Base-by-base conservation (phyloP, 2,797 vertebrate genomes). In the Bradypodion pumilum region DNA sequence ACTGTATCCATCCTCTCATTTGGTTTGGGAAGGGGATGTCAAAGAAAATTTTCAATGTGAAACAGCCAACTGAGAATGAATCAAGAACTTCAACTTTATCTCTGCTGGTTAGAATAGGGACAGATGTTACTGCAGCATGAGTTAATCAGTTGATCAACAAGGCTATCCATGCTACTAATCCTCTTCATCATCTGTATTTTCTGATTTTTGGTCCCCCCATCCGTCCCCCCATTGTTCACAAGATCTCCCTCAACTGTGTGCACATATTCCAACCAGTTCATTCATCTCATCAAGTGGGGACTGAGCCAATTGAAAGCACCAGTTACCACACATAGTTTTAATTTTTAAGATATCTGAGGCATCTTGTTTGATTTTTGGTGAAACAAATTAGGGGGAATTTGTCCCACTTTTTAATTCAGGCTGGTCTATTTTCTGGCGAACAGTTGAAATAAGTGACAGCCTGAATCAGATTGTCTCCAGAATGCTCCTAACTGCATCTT, bases 1-100 rank as follows among this genome's bases (percentile, higher is more conserved):
- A n/a, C n/a, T n/a, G 92, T 69, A 87, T 81, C 85, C 83, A 89
- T 90, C 90, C 87, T 87, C 72, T 90, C 91, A 87, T 88, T 81
- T 87, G 60, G 90, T 91, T 92, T 91, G 32, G 90, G 90, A 84
- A 85, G 90, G 90, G 74, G 86, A 81, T 44, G 87, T 85, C 65
- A 66, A 66, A 66, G 65, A 29, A 7, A 65, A 29, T 29, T n/a
- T 49, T 65, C 62, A 29, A 8, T 29, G 6, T 65, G 29, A 65
- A 65, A 32, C 9, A 35, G 65, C 29, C 32, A 1, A 66, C 65
- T 12, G n/a, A 29, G 62, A n/a, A 65, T 3, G 29, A 27, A 65
- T 65, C 27, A 9, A 65, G 62, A 65, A 9, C 29, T 32, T 65
- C 12, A 32, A 62, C n/a, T 65, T n/a, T 65, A 65, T 65, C 29